Conservation (phyloP, 2,797 vertebrate species). For the Micrastur ruficollis region DNA sequence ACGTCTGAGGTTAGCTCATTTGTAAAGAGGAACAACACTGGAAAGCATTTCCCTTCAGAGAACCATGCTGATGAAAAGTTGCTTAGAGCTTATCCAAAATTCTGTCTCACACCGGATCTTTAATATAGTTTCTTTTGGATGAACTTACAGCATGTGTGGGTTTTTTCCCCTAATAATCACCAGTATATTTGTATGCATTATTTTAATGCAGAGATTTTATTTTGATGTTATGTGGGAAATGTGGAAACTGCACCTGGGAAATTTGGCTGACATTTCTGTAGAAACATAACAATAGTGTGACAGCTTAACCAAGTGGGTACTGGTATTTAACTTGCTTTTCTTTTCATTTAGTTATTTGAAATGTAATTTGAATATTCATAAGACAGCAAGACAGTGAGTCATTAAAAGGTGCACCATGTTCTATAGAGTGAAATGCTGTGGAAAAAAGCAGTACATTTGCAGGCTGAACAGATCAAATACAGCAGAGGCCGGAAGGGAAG, state of each 20-base stretch:
- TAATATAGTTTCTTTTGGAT: conserved; percentile 72
- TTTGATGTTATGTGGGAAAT: conserved; percentile 12
- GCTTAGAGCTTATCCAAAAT: conserved; percentile 61
- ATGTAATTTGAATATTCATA: background rate
- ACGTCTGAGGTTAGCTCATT: conserved; percentile 60
- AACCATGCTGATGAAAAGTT: conserved; percentile 69
- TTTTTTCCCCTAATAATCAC: background rate
- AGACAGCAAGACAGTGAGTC: background rate
- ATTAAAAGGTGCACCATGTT: background rate
- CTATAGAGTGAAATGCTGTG: background rate
- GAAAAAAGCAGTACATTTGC: background rate
- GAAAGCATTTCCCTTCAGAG: conserved; percentile 65
- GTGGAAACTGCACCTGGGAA: conserved; percentile 47
- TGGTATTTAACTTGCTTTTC: conserved; percentile 19
- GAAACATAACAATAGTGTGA: background rate
- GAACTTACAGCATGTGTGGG: background rate
- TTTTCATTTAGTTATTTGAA: background rate
- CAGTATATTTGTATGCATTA: conserved; percentile 34
- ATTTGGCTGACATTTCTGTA: conserved; percentile 27
- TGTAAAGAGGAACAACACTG: conserved; percentile 58
- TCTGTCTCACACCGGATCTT: conserved; percentile 58
- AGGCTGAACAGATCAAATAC: background rate
- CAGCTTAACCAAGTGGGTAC: conserved; percentile 39
- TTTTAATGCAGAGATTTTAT: conserved; percentile 12
- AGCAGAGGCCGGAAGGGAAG: background rate